Evolutionary conservation across 2,888 invertebrate genomes (phyloP).

Genomic region (Ormyrus labotus): DNA sequence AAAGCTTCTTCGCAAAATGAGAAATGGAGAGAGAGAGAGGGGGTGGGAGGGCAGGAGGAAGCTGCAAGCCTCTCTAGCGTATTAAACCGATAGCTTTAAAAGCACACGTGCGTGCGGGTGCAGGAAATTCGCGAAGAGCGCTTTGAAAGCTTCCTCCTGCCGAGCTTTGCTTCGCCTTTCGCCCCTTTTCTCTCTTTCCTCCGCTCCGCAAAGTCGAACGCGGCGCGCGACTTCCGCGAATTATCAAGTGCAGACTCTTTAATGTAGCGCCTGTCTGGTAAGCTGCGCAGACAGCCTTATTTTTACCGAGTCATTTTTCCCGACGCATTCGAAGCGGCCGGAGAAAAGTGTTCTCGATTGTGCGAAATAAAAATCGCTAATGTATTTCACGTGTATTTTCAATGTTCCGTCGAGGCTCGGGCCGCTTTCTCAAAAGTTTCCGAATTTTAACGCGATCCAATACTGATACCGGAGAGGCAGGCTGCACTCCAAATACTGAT

Average conservation of each 20-base stretch:
- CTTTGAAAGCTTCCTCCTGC: constrained; percentile 48
- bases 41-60: not conserved
- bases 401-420: too few species aligned
- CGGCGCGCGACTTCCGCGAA: constrained; percentile 24
- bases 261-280: constrained; percentile 6
- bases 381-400: too few species aligned
- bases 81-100: constrained; percentile 53
- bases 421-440: too few species aligned
- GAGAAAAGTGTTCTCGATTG: too few species aligned
- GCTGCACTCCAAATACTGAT: not conserved
- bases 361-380: too few species aligned
- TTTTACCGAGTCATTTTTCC: too few species aligned
- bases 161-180: constrained; percentile 2
- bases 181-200: constrained; percentile 10
- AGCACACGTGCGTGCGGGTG: constrained; percentile 20
- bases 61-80: not conserved
- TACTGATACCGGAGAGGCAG: too few species aligned
- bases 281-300: too few species aligned
- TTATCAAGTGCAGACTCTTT: constrained; percentile 38
- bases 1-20: constrained; percentile 50
- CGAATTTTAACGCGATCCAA: too few species aligned
- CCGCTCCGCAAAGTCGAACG: not conserved
- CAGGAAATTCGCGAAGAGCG: constrained; percentile 20
- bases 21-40: constrained; percentile 13
- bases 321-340: too few species aligned